Conservation (phyloP, 2,888 invertebrate species). For the Brachycybe producta region DNA sequence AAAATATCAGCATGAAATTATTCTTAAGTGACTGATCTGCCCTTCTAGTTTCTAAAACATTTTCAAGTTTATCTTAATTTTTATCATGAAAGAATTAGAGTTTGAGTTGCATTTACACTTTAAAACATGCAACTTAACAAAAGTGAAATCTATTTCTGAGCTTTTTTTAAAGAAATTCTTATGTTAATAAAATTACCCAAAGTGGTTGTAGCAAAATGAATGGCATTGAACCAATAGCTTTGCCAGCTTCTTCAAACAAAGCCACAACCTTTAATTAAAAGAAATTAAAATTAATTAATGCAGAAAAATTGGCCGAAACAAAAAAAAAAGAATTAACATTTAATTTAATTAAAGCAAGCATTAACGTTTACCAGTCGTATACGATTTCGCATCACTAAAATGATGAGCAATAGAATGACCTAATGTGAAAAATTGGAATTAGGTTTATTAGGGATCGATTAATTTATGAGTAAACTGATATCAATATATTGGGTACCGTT, state of each 20-base stretch:
- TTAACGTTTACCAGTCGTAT: slow-evolving; percentile 40
- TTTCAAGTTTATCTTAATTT: too few relatives aligned
- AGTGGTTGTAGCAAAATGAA: slow-evolving; percentile 46
- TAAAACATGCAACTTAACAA: too few relatives aligned
- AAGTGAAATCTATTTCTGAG: too few relatives aligned
- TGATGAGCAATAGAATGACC: slow-evolving; percentile 41
- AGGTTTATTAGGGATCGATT: neutral
- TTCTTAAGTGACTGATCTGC: too few relatives aligned
- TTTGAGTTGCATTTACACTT: too few relatives aligned
- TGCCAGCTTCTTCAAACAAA: slow-evolving; percentile 52
- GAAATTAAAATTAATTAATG: neutral
- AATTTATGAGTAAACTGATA: neutral
- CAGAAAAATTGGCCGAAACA: neutral
- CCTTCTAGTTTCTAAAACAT: too few relatives aligned
- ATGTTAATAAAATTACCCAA: slow-evolving; percentile 44
- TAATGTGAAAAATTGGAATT: slow-evolving; percentile 23
- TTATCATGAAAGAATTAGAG: too few relatives aligned
- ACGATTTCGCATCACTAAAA: slow-evolving; percentile 48
- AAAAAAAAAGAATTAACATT: neutral
- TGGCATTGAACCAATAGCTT: slow-evolving; percentile 49
- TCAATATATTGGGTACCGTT: slow-evolving; percentile 34
- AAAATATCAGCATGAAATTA: too few relatives aligned
- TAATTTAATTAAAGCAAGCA: neutral
- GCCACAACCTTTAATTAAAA: slow-evolving; percentile 36
- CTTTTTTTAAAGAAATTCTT: too few relatives aligned